Conservation (phyloP, 2,797 vertebrate genomes). For the Holocentrus rufus region DNA sequence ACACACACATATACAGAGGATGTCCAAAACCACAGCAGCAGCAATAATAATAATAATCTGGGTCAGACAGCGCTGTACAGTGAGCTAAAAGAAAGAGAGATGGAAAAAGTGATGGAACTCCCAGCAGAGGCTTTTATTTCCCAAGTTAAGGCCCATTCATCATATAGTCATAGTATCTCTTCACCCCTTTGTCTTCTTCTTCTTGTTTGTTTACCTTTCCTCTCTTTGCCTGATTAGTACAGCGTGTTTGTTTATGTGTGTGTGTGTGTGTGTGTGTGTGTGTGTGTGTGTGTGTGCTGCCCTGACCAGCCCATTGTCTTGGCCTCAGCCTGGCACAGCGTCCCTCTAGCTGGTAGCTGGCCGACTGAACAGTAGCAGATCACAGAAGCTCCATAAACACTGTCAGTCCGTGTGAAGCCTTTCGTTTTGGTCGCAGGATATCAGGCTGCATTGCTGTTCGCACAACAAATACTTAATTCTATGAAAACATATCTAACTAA, state of each 20-base stretch:
- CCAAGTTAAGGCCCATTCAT: too few species aligned
- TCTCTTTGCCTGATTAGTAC: constrained; percentile 23
- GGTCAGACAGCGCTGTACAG: constrained; percentile 33
- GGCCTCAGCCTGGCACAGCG: constrained; percentile 21
- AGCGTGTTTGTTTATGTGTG: neutral
- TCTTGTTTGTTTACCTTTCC: constrained; percentile 66
- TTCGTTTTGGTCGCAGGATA: neutral
- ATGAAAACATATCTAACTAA: too few species aligned
- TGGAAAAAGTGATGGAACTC: constrained; percentile 19
- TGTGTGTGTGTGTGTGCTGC: neutral
- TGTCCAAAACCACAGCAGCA: constrained; percentile 19
- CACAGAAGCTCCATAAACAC: constrained; percentile 34
- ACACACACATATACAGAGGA: constrained; percentile 1
- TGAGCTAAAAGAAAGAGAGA: neutral
- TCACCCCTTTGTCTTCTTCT: neutral
- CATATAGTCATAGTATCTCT: neutral
- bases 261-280: neutral
- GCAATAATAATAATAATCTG: constrained; percentile 28
- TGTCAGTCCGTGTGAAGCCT: neutral
- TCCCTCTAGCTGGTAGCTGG: constrained; percentile 18
- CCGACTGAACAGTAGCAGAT: constrained; percentile 20
- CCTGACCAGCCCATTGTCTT: constrained; percentile 32
- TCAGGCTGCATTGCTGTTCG: neutral
- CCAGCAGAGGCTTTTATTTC: neutral
- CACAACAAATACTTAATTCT: neutral